Base-by-base conservation (phyloP, 2,888 invertebrate species). In the Baccha elongata region DNA sequence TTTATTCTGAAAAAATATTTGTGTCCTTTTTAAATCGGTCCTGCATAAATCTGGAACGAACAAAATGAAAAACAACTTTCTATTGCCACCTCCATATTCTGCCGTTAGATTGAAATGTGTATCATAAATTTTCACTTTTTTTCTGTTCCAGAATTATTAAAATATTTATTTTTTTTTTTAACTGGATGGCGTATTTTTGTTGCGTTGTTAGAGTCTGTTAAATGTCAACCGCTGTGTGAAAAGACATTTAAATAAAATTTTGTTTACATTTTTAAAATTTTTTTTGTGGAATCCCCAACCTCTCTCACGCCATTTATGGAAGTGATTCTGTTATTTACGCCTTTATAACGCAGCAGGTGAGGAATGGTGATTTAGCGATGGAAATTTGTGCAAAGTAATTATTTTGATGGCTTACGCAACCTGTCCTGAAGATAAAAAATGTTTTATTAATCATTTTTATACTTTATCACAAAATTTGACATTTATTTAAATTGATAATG, bases 311-410 rank as follows among this genome's bases (percentile, higher is more conserved):
- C 44, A 29, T 68, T 80, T 40, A 58, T 32, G 48, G 48, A 46
- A 53, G 53, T 55, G 48, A 23, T 44, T 73, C 72, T 1, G 13
- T 55, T 72, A 32, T 44, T 42, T 55, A 29, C 4, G 17, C 15
- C 19, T 26, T 35, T 35, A 42, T 11, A 35, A 32, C 2, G 11
- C 23, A 8, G 21, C 46, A 64, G 50, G 44, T 67, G 52, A n/a
- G 26, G 44, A 5, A 52, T 67, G 21, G 8, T 68, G 60, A 79
- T 67, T 73, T 68, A 68, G 67, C 53, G 48, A 62, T 53, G 67
- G 40, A 73, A 78, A 73, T 79, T 79, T 67, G 73, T 62, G 53
- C 40, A 17, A 17, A 74, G 68, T 68, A 80, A 74, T 80, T 74
- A 68, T 68, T 68, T 68, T 68, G 68, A 80, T 55, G 62, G 74